Evolutionary conservation across 1,140 invertebrate genomes (phyloP).

Genomic region (Trachymyrmex cornetzi): DNA sequence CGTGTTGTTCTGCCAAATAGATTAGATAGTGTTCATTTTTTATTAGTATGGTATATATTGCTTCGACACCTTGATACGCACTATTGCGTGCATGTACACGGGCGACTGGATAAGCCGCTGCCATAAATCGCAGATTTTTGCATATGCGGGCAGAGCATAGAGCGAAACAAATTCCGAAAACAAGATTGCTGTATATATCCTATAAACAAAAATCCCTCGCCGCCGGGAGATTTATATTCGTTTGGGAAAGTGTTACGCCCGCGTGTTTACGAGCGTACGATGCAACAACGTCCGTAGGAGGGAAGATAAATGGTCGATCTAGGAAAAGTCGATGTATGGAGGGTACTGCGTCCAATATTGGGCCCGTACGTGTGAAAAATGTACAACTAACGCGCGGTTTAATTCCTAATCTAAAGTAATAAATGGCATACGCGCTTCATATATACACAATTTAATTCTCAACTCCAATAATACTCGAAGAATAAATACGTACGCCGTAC

Average conservation of each 20-base stretch:
- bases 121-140: conserved; percentile 55
- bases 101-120: conserved; percentile 11
- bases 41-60: conserved; percentile 18
- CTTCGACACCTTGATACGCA: not conserved
- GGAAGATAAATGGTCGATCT: conserved; percentile 50
- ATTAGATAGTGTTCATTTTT: conserved; percentile 52
- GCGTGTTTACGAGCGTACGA: conserved; percentile 59
- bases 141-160: conserved; percentile 43
- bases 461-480: not conserved
- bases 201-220: conserved; percentile 60
- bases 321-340: conserved; percentile 46
- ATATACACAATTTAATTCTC: not conserved
- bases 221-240: conserved; percentile 58
- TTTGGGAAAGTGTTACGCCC: conserved; percentile 59
- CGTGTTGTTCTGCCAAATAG: not conserved
- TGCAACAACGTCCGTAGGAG: conserved; percentile 35
- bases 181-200: conserved; percentile 56
- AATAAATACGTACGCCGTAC: not conserved
- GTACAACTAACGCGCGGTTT: not conserved
- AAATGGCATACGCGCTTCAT: not conserved
- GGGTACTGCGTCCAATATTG: conserved; percentile 9
- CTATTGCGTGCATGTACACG: not conserved
- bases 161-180: conserved; percentile 60
- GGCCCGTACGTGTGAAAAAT: not conserved
- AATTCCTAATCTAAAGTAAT: not conserved